These are phyloP conservation scores for Elachura formosa DNA, from an alignment of 2,113 vertebrate species.

Conservation along the genomic window DNA sequence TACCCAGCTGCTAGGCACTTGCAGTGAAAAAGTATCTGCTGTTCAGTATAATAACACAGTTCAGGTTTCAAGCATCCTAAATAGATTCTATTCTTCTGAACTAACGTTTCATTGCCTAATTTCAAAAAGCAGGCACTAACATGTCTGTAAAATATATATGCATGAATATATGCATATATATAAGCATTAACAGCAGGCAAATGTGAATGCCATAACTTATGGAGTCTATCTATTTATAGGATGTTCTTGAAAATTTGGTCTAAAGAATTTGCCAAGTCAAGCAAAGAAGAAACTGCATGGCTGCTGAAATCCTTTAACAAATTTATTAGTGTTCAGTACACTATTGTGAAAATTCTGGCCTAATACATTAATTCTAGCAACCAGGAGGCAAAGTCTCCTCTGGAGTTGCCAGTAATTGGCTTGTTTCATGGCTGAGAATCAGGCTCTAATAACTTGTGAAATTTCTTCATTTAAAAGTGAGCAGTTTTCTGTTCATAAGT, in stretches of 20 bases:
- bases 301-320: neutral
- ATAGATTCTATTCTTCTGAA: neutral
- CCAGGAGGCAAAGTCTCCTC: neutral
- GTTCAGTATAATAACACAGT: neutral
- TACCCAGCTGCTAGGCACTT: neutral
- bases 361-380: neutral
- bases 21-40: neutral
- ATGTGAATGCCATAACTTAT: neutral
- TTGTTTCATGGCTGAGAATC: neutral
- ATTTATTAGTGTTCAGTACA: neutral
- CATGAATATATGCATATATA: neutral
- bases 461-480: slow-evolving; percentile 15
- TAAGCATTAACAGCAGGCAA: neutral
- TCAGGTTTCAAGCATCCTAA: neutral
- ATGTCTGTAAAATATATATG: neutral
- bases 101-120: neutral
- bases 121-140: neutral
- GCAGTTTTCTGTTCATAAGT: neutral
- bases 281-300: neutral
- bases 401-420: neutral
- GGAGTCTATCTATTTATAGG: neutral
- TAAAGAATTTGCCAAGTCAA: neutral
- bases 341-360: neutral
- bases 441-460: neutral
- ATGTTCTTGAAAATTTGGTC: neutral